Evolutionary conservation across 2,797 vertebrate species (phyloP), one percentile per base, ranked within the genome.

Genomic region (Xyrichtys novacula): DNA sequence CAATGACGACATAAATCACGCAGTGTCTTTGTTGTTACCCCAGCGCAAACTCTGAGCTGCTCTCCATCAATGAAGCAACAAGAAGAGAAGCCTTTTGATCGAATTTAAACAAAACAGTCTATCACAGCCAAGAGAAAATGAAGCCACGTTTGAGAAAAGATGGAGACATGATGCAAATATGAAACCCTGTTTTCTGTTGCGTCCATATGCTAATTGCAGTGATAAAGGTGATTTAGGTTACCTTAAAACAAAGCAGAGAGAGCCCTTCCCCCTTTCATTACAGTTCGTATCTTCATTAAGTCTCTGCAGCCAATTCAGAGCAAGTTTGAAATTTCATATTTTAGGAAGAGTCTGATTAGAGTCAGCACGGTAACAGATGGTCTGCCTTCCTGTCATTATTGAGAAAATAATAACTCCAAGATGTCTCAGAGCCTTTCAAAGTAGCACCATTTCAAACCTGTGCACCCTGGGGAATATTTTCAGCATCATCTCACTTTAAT

Each of bases 391-490:
- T 62, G 36, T 47, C 28, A 22, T 72, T 38, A 4, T 7, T 36
- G 8, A 62, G 48, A 34, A 58, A 63, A 54, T 19, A 26, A 14
- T 26, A 28, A 38, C 4, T 38, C 17, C 26, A 28, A 40, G 22
- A 61, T 22, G 31, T 38, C 19, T 69, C 28, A 34, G 29, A 70
- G 20, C 31, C 53, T 59, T 39, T 70, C 65, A 78, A 46, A 68
- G 40, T 20, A 29, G 7, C 8, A 20, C 15, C 15, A 1, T 10
- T 53, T 58, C 14, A 36, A 11, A 25, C 39, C 25, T 3, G 28
- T 29, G 6, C 36, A 38, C 28, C 8, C 8, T 29, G 28, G 8
- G 8, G 28, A 29, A 29, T 29, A 4, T 29, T 29, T 29, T 54
- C 40, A 43, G 14, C 20, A 22, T 31, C 29, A 43, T 19, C 26